phyloP scores from a whole-genome alignment of 2,888 invertebrate species.

The Drosophila atroscutellata region DNA sequence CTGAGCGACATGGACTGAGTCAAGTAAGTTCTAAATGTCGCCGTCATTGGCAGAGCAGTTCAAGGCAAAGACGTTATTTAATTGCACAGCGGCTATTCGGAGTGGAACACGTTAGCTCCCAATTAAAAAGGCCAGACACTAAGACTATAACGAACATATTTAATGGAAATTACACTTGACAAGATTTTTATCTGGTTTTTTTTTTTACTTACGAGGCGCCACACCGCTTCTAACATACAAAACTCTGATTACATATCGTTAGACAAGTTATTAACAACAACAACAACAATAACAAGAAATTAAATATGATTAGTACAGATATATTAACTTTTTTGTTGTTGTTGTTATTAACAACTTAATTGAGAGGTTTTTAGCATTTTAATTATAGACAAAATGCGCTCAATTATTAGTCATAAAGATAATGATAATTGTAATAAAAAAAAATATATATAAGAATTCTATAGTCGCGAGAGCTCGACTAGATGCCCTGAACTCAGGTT shows the following conservation, averaged over 20 bases:
- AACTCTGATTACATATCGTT: conserved; percentile 35
- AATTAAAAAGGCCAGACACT: conserved; percentile 70
- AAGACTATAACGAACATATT: conserved; percentile 63
- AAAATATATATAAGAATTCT: background rate
- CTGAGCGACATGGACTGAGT: conserved; percentile 32
- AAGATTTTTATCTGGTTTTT: conserved; percentile 44
- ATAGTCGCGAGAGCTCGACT: background rate
- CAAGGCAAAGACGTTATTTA: conserved; percentile 81
- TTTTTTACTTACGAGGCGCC: conserved; percentile 37
- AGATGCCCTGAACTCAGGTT: no score
- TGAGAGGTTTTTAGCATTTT: conserved; percentile 78
- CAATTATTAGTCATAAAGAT: conserved; percentile 79
- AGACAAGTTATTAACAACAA: conserved; percentile 38
- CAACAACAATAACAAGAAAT: conserved; percentile 5
- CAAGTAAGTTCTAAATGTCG: conserved; percentile 77
- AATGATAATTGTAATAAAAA: conserved; percentile 73
- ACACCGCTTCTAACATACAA: conserved; percentile 29
- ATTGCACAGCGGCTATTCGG: conserved; percentile 70
- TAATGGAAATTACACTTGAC: conserved; percentile 76
- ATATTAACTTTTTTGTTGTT: conserved; percentile 62
- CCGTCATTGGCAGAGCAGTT: conserved; percentile 65
- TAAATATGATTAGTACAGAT: conserved; percentile 53
- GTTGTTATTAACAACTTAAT: conserved; percentile 70
- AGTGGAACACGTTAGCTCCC: conserved; percentile 79
- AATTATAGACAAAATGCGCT: conserved; percentile 77